Evolutionary conservation across 2,888 invertebrate genomes (phyloP).

Genomic region (Amiota mariae): DNA sequence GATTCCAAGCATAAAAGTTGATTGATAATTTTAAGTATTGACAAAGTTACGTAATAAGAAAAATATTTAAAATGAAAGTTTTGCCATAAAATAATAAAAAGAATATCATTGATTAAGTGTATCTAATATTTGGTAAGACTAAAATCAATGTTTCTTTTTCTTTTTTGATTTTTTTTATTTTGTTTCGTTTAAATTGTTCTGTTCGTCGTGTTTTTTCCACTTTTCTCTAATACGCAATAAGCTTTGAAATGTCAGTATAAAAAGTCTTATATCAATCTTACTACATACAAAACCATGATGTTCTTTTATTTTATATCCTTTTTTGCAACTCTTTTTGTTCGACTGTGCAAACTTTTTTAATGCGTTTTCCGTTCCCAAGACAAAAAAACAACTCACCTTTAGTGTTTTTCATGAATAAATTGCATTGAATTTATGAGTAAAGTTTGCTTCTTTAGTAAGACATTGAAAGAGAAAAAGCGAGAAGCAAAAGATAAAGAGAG

Average conservation of each 20-base stretch:
- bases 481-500: too few species aligned
- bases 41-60: too few species aligned
- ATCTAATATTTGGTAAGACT: too few species aligned
- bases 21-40: too few species aligned
- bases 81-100: too few species aligned
- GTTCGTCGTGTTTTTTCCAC: not conserved
- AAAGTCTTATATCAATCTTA: conserved; percentile 66
- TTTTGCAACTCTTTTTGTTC: conserved; percentile 22
- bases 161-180: not conserved
- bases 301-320: conserved; percentile 44
- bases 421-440: conserved; percentile 64
- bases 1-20: too few species aligned
- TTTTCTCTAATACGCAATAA: conserved; percentile 48
- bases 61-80: too few species aligned
- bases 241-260: conserved; percentile 62
- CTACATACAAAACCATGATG: conserved; percentile 49
- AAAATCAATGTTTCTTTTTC: not conserved
- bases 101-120: too few species aligned
- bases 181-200: not conserved
- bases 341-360: conserved; percentile 10
- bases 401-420: conserved; percentile 60
- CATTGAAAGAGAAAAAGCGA: too few species aligned
- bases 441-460: conserved; percentile 44
- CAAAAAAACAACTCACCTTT: not conserved
- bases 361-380: not conserved